phyloP scores from a whole-genome alignment of 2,113 vertebrate genomes.

The Entomyzon cyanotis region DNA sequence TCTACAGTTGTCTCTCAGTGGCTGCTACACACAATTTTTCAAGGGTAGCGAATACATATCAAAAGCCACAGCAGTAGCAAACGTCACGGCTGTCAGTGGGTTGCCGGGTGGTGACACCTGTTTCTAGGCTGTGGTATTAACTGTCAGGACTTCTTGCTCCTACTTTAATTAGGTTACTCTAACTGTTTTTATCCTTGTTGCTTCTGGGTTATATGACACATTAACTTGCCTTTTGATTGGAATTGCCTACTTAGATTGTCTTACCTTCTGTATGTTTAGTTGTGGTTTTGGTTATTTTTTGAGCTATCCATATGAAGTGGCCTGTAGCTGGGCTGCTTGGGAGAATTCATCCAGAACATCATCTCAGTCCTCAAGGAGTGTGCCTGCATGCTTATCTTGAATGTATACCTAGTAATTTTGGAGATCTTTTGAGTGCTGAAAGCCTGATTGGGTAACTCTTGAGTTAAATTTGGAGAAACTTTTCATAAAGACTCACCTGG shows the following conservation, averaged over 20 bases:
- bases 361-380: rapidly evolving
- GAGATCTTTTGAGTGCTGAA: background rate
- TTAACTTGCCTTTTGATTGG: background rate
- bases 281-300: background rate
- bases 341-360: background rate
- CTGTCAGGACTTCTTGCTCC: background rate
- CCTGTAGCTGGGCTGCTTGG: background rate
- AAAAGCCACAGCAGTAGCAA: background rate
- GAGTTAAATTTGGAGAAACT: background rate
- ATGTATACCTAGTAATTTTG: background rate
- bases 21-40: background rate
- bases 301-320: rapidly evolving
- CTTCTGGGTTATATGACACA: background rate
- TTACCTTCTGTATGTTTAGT: background rate
- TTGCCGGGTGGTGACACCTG: background rate
- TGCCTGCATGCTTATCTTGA: background rate
- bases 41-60: background rate
- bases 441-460: background rate
- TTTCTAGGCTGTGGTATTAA: background rate
- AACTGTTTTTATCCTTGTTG: background rate
- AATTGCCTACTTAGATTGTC: background rate
- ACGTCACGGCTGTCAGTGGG: background rate
- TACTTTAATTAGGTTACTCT: background rate
- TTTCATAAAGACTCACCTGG: background rate
- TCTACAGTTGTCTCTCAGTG: background rate